phyloP scores from a whole-genome alignment of 2,888 invertebrate genomes.

The Meghimatium bilineatum region DNA sequence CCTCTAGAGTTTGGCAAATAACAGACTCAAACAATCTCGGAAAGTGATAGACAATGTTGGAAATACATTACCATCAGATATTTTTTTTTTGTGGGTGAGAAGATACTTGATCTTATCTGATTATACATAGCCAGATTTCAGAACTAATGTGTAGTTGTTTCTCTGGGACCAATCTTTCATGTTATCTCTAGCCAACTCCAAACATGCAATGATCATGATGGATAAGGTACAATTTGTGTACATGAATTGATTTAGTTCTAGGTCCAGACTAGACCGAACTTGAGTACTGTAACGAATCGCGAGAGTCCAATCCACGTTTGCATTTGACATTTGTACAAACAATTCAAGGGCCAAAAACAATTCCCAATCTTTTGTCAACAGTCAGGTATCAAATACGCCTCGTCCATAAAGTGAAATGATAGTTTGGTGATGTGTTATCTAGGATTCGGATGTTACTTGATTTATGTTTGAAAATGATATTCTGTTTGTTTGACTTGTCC shows the following conservation, averaged over 20 bases:
- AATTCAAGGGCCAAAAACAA: constrained; percentile 3
- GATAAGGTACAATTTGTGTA: constrained; percentile 5
- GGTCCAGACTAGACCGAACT: background rate
- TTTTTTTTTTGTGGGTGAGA: too few species aligned
- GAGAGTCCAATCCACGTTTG: background rate
- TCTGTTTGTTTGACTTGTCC: background rate
- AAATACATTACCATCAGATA: too few species aligned
- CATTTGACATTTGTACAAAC: background rate
- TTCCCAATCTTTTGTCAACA: constrained; percentile 8
- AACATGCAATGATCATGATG: background rate
- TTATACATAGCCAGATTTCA: too few species aligned
- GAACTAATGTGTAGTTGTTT: too few species aligned
- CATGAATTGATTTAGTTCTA: background rate
- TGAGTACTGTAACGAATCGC: constrained; percentile 12
- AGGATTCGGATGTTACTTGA: too few species aligned
- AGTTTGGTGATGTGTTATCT: background rate
- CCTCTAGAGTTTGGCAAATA: too few species aligned
- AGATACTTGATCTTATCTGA: too few species aligned
- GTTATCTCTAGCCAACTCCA: too few species aligned
- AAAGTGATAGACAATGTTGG: too few species aligned
- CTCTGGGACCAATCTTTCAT: too few species aligned
- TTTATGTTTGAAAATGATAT: background rate
- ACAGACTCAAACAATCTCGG: too few species aligned
- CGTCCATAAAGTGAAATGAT: constrained; percentile 15
- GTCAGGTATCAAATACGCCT: constrained; percentile 16